Base-by-base conservation (phyloP, 2,113 vertebrate genomes). In the Progne subis region DNA sequence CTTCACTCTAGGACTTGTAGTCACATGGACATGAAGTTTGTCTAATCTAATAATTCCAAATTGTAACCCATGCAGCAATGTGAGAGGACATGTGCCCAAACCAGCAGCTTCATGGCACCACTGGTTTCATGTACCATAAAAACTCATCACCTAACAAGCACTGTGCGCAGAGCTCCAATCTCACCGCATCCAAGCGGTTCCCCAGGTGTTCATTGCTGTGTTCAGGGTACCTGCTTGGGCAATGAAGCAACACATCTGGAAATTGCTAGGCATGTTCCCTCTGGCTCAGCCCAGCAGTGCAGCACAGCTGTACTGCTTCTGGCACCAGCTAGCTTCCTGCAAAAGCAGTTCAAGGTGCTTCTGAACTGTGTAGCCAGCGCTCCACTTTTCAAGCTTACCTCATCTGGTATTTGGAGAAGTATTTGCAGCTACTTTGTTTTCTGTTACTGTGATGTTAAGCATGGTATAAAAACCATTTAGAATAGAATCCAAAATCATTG, bases 141-240 rank as follows among this genome's bases (percentile, higher is more conserved):
- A 86, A 1, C 32, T 79, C 26, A n/a, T 13, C 53, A 28, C 17
- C 5, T 8, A 52, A 46, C 13, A 61, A 86, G 9, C 0, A 0
- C 32, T 19, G 28, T 21, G 28, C 43, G 59, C 39, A 49, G 23
- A 39, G 46, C 43, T 83, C 68, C 68, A 26, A 1, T 24, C 47
- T 77, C 64, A 55, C 6, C 17, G 6, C 32, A 53, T 31, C 15
- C 59, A 79, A 18, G 34, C 14, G 24, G 49, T 67, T 76, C 63
- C 46, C 39, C 44, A 8, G 23, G 59, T 8, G 9, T 14, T 49
- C 59, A 39, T 9, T 2, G 2, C 31, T 61, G 71, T 41, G 13
- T 23, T n/a, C 55, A 65, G 43, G 31, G 3, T 24, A 34, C 46
- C 56, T 59, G 47, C 63, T 34, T 57, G 59, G 57, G 20, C 32